Percentiles rank a stretch among this genome's conserved stretches.
Evolutionary conservation across 2,797 vertebrate species (phyloP).

Genomic region (Neostethus bicornis): DNA sequence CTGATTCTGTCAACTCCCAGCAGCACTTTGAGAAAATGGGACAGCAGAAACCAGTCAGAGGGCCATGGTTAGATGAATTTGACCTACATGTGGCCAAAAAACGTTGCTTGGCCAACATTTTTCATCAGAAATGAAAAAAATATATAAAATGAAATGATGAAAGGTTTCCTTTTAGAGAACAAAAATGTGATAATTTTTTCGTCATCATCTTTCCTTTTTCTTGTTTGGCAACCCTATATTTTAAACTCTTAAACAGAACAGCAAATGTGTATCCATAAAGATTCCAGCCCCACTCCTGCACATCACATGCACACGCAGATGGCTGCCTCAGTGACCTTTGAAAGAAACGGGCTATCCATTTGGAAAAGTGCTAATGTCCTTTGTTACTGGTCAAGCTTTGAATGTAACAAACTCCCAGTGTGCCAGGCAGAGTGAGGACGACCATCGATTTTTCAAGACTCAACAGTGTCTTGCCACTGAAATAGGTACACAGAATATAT

Average conservation of each 20-base stretch:
- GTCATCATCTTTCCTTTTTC: no score
- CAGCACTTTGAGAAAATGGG: conserved; percentile 46
- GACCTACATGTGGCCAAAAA: conserved; percentile 41
- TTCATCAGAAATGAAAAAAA: no score
- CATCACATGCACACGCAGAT: conserved; percentile 37
- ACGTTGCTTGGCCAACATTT: conserved; percentile 9
- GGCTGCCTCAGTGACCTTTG: conserved; percentile 66
- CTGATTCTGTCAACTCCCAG: conserved; percentile 54
- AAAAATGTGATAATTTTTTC: no score
- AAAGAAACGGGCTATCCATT: conserved; percentile 57
- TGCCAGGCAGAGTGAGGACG: conserved; percentile 47
- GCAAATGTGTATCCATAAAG: conserved; percentile 11
- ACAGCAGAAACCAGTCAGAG: conserved; percentile 36
- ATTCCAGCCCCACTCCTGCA: neutral
- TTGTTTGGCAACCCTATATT: neutral
- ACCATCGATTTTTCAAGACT: conserved; percentile 69
- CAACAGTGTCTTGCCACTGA: conserved; percentile 57
- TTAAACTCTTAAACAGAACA: conserved; percentile 4
- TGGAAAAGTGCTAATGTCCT: conserved; percentile 61
- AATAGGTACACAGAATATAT: conserved; percentile 38
- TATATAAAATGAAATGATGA: no score
- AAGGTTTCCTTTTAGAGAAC: no score
- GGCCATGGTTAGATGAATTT: conserved; percentile 33
- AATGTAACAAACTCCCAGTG: conserved; percentile 50
- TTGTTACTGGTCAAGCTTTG: conserved; percentile 53